Base-by-base conservation (phyloP, 2,797 vertebrate species). In the Remorina albescens region DNA sequence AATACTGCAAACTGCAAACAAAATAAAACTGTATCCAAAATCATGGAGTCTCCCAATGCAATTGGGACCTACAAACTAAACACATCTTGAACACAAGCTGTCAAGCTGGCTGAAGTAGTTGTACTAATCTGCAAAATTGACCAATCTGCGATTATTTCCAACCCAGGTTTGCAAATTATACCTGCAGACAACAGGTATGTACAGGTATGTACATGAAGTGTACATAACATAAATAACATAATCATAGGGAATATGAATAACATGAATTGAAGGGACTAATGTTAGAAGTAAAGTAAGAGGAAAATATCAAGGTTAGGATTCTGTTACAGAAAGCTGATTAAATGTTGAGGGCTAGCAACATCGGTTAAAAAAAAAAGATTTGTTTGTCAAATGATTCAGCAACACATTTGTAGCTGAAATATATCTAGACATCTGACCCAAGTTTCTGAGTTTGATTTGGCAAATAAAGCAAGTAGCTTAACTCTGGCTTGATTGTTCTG, bases 11-110 rank as follows among this genome's bases (percentile, higher is more conserved):
- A 51, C 16, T 51, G 57, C 16, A 19, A 2, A 19, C n/a, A 13
- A 60, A 71, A 74, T 55, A 54, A 51, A 71, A 67, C 19, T 59
- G 7, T 28, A 62, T 37, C 61, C 19, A 69, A 28, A 49, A 12
- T n/a, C 50, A 26, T 5, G 12, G 32, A 25, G 12, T 44, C 8
- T 30, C 12, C n/a, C 46, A 50, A 49, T n/a, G 37, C 1, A 61
- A 66, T 34, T 2, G 13, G 42, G 71, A 63, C 19, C 34, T 62
- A 18, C 25, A 49, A 49, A 25, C 19, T 46, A 30, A 62, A 57
- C 28, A 21, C 2, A 23, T 5, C 30, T 19, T 59, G 44, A 46
- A 54, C 46, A 25, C 37, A 50, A 16, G 13, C 9, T 49, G 1
- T 8, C 19, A 30, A 13, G 30, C 37, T 2, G 37, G 11, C 3